Percentiles rank a stretch among this genome's conserved stretches.
These are phyloP conservation scores for Poecilia picta DNA, from an alignment of 2,797 vertebrate genomes.

Conservation along the genomic window DNA sequence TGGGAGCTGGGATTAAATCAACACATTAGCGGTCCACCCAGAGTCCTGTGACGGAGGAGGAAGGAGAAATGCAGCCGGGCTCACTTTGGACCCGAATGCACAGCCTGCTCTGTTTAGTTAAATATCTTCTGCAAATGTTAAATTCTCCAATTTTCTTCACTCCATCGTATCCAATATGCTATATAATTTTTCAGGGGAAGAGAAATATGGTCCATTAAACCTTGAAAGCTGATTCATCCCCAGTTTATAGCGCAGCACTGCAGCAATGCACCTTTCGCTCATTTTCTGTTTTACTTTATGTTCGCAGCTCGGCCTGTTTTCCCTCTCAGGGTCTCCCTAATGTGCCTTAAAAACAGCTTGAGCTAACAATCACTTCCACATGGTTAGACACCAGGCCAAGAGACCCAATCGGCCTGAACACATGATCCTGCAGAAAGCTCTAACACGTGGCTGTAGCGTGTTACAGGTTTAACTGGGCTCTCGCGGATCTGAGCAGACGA, in stretches of 20 bases:
- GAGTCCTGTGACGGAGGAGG: constrained; percentile 42
- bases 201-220: constrained; percentile 29
- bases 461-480: constrained; percentile 25
- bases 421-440: constrained; percentile 13
- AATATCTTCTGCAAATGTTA: constrained; percentile 28
- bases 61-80: constrained; percentile 28
- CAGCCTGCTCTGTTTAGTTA: constrained; percentile 50
- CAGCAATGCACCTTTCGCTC: constrained; percentile 43
- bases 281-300: constrained; percentile 17
- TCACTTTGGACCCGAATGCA: constrained; percentile 28
- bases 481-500: constrained; percentile 45
- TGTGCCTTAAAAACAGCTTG: constrained; percentile 65
- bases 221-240: constrained; percentile 40
- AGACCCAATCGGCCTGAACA: constrained; percentile 41
- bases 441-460: constrained; percentile 31
- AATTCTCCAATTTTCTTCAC: constrained; percentile 16
- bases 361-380: constrained; percentile 80
- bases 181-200: constrained; percentile 34
- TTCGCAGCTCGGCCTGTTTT: constrained; percentile 26
- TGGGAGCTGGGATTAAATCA: constrained; percentile 60
- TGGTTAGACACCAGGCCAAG: constrained; percentile 64
- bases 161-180: constrained; percentile 28
- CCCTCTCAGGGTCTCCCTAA: constrained; percentile 44
- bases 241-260: constrained; percentile 41
- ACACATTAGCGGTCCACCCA: constrained; percentile 47